These are phyloP conservation scores for Acrossocheilus fasciatus DNA, from an alignment of 2,797 vertebrate species.

Conservation along the genomic window DNA sequence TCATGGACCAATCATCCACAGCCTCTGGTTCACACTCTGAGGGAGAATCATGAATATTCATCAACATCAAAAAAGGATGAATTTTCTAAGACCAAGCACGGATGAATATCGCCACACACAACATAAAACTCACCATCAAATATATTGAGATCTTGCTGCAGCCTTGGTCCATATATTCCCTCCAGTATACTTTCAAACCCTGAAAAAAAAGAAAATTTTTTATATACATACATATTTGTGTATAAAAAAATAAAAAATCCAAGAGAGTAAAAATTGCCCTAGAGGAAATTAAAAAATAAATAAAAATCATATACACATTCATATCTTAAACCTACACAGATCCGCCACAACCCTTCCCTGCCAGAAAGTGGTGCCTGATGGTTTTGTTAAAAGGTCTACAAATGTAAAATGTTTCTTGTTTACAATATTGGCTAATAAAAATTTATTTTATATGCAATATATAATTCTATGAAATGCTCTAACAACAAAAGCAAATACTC, in stretches of 20 bases:
- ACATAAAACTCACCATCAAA: slow-evolving; percentile 88
- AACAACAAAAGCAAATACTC: not conserved
- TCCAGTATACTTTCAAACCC: slow-evolving; percentile 99
- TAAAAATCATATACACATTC: not conserved
- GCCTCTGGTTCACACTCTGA: slow-evolving; percentile 98
- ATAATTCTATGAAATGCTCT: not conserved
- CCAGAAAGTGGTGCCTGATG: not conserved
- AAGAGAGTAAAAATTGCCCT: not conserved
- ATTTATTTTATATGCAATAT: not conserved
- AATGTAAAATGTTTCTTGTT: not conserved
- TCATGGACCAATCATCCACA: slow-evolving; percentile 94
- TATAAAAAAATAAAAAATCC: not conserved
- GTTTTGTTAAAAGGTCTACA: not conserved
- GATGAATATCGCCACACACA: slow-evolving; percentile 17
- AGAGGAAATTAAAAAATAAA: too few species aligned
- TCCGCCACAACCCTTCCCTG: not conserved
- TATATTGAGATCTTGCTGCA: slow-evolving; percentile 97
- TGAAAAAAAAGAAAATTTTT: slow-evolving; percentile 67
- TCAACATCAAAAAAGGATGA: not conserved
- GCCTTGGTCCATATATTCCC: slow-evolving; percentile 97
- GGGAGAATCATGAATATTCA: not conserved
- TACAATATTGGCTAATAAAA: not conserved
- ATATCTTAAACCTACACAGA: not conserved
- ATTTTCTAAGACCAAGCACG: not conserved
- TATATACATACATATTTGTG: too few species aligned